Evolutionary conservation across 2,888 invertebrate genomes (phyloP), one percentile per base, ranked within the genome.

Genomic region (Diaperis boleti): DNA sequence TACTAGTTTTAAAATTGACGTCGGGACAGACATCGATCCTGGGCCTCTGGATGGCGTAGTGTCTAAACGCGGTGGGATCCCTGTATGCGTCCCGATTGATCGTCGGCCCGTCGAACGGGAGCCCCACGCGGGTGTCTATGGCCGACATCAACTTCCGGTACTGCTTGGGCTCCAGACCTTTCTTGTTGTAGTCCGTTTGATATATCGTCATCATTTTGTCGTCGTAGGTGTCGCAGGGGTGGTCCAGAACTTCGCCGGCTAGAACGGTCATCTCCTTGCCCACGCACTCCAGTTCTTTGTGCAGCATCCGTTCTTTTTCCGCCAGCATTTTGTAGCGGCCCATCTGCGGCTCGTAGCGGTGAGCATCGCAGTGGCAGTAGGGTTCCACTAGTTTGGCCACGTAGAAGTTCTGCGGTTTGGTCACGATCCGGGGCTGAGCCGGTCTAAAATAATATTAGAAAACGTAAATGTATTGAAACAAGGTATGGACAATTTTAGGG

Each of bases 341-440:
- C 61, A 87, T 83, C 50, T 85, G 80, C 0, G 85, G 87, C 0
- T 85, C 85, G 72, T 87, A 87, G 0, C 85, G 82, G 71, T 88
- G 88, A 0, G 83, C 83, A 66, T 88, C 87, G 79, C 89, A 89
- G 74, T 87, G 86, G 71, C 89, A 89, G 72, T 87, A 87, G 0
- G 87, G 86, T 1, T 87, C 86, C 1, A 87, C 85, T 0, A 86
- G 82, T 6, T 84, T 82, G 0, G 83, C 84, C n/a, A 82, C 79
- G 64, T 82, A 83, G 55, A 83, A 81, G 18, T 81, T 76, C 1
- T 79, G 74, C 0, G 85, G 84, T 49, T 82, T 81, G 1, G 84
- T 82, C 5, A 83, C 84, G 4, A 79, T 76, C 0, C 88, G 87
- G 0, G 89, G 88, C 74, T 87, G 85, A 44, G 86, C 84, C 69